These are phyloP conservation scores for Amphiprion ocellaris DNA, from an alignment of 2,113 vertebrate genomes.

Conservation along the genomic window DNA sequence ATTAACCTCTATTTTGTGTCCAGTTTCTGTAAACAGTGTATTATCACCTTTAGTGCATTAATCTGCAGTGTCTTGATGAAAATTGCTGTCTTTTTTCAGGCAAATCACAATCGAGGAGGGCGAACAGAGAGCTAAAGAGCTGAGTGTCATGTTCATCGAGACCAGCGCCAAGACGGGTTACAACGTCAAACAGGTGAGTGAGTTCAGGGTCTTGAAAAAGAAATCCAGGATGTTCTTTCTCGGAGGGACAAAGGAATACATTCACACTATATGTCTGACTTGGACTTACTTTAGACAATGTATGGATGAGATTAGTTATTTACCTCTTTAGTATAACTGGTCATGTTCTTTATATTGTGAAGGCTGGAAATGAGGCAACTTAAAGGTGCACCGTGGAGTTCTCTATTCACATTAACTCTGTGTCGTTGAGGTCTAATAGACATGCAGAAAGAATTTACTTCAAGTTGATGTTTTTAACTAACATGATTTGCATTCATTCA, in stretches of 20 bases:
- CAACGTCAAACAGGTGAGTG: constrained; percentile 86
- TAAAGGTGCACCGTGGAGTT: constrained; percentile 2
- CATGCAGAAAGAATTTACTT: neutral
- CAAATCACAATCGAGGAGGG: constrained; percentile 95
- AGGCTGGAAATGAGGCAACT: neutral
- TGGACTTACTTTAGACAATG: too few species aligned
- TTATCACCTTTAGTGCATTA: neutral
- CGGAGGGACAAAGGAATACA: too few species aligned
- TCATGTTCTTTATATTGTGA: neutral
- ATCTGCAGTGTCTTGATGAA: constrained; percentile 12
- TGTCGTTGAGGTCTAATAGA: neutral
- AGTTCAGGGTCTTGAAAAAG: neutral
- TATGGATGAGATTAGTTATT: neutral
- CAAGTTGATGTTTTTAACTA: neutral
- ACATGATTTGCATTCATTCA: too few species aligned
- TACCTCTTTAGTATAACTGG: neutral
- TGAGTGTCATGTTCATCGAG: constrained; percentile 96
- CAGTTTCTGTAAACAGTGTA: neutral
- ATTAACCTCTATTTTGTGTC: neutral
- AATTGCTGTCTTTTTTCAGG: constrained; percentile 72
- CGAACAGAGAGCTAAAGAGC: constrained; percentile 92
- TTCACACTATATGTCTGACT: too few species aligned
- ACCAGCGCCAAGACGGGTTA: constrained; percentile 87
- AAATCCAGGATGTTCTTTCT: neutral
- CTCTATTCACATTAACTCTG: neutral